These are phyloP conservation scores for Lichenostomus cassidix DNA, from an alignment of 2,113 vertebrate species.

Conservation along the genomic window DNA sequence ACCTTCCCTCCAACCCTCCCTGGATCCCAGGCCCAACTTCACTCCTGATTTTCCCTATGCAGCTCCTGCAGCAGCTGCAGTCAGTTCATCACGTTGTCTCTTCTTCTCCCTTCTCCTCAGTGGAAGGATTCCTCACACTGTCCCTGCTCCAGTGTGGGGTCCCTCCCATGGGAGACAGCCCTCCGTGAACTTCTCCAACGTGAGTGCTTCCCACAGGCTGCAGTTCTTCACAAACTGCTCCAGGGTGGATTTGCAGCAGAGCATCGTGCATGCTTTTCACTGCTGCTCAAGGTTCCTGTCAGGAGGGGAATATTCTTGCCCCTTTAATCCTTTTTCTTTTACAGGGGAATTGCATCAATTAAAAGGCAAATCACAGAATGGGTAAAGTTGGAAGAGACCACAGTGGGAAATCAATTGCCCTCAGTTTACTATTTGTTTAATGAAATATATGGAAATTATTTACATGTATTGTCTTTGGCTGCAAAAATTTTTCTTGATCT, in stretches of 20 bases:
- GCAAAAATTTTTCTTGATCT: neutral
- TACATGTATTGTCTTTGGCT: neutral
- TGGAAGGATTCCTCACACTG: neutral
- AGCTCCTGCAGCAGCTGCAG: neutral
- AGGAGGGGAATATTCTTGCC: accelerated
- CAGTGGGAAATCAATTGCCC: neutral
- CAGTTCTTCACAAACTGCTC: neutral
- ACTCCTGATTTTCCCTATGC: neutral
- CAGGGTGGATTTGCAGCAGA: neutral
- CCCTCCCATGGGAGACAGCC: neutral
- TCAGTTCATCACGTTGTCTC: neutral
- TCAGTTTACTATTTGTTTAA: neutral
- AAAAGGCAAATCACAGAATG: neutral
- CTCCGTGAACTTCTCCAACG: neutral
- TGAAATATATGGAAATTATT: neutral
- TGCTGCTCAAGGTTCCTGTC: neutral
- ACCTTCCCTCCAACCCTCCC: neutral
- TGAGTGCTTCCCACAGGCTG: neutral
- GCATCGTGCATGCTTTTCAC: neutral
- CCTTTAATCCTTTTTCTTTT: neutral
- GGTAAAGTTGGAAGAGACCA: neutral
- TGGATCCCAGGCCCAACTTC: neutral
- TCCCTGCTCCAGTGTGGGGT: accelerated
- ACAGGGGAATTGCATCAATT: neutral
- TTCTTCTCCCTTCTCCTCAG: neutral